A percentile compares a stretch with the other conserved stretches of the same genome.
phyloP scores from a whole-genome alignment of 2,797 vertebrate genomes.

The Lutjanus argentimaculatus region DNA sequence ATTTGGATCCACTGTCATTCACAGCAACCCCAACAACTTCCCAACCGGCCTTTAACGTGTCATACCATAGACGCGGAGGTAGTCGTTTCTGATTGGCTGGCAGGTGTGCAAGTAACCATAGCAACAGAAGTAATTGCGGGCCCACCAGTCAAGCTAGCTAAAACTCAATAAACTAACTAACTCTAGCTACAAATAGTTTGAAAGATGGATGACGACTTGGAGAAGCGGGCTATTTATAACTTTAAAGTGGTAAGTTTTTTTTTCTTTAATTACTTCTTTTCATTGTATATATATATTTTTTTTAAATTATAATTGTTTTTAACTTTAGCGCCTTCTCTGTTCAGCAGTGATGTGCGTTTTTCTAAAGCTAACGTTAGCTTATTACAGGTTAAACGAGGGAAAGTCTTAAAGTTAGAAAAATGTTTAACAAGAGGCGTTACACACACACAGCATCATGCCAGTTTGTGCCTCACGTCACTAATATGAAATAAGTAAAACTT shows the following conservation, averaged over 20 bases:
- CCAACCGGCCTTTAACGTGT: no score
- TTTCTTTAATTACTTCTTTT: background rate
- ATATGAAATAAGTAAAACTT: background rate
- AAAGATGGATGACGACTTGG: background rate
- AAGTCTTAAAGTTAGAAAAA: background rate
- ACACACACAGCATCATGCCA: background rate
- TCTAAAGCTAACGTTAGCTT: background rate
- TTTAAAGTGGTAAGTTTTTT: background rate
- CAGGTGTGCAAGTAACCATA: background rate
- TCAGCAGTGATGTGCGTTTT: no score
- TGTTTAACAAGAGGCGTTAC: no score
- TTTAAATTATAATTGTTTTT: background rate
- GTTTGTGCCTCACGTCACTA: background rate
- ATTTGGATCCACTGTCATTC: background rate
- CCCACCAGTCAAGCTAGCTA: background rate
- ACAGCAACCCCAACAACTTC: background rate
- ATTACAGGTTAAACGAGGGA: background rate
- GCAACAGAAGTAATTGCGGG: background rate
- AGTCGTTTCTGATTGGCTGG: constrained; percentile 41
- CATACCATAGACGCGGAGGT: background rate
- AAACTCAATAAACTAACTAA: background rate
- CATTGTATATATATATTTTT: background rate
- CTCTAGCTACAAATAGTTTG: no score
- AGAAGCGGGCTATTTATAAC: background rate
- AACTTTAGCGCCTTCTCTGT: background rate